Evolutionary conservation across 2,888 invertebrate genomes (phyloP), one percentile per base, ranked within the genome.

Genomic region (Scelioninae gen. 1): DNA sequence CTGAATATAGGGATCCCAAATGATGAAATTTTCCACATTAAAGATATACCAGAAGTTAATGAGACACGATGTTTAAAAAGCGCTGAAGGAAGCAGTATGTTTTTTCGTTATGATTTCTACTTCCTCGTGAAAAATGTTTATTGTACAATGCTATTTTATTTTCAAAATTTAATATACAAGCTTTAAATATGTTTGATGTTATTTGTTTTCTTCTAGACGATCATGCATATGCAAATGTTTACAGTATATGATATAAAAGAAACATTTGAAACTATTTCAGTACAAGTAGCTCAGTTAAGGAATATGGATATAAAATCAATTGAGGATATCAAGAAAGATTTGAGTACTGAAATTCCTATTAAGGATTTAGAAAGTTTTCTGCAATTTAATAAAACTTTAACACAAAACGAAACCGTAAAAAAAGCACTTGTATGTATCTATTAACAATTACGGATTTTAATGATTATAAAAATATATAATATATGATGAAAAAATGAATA

Each of bases 271-370:
- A 49, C 49, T 49, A 49, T 49, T 49, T 49, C 49, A 49, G 49
- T 49, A 49, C 49, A 49, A 49, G 23, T 49, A 49, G 49, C 49
- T 49, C 49, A 49, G 49, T 49, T 49, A 49, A 49, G 23, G 16
- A 49, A 49, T 1, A 49, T 49, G 49, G 16, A 49, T 49, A 16
- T 49, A 23, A 3, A 49, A 49, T 49, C 49, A 23, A 49, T 49
- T 23, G 49, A 49, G 23, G 23, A 49, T 49, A 49, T 49, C 49
- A 49, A 49, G 23, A 49, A 49, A 49, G 49, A 49, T 49, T 49
- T 49, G 23, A 49, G 29, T 23, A 49, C 23, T 23, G 49, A 49
- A 49, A 49, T 16, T 29, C 23, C 49, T 16, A 49, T 49, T 23
- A 16, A 49, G 29, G 49, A 49, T 49, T 49, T 49, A 15, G 49